These are phyloP conservation scores for Dissostichus mawsoni DNA, from an alignment of 2,113 vertebrate genomes.

Conservation along the genomic window DNA sequence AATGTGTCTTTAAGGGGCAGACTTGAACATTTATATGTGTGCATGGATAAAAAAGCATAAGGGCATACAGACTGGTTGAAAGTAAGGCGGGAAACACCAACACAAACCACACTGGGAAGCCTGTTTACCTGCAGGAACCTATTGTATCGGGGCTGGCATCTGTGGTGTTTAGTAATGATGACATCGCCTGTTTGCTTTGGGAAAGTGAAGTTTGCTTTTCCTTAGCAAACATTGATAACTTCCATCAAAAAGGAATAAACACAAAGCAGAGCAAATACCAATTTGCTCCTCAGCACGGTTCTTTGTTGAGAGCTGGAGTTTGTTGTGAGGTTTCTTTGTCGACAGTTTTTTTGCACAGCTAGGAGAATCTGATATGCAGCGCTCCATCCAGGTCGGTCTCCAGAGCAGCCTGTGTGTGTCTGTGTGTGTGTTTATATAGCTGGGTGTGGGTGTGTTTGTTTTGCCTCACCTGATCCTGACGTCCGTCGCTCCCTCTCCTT, in stretches of 20 bases:
- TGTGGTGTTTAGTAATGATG: slow-evolving; percentile 38
- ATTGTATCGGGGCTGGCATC: slow-evolving; percentile 32
- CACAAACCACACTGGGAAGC: slow-evolving; percentile 52
- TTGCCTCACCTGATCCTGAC: slow-evolving; percentile 86
- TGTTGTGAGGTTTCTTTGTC: slow-evolving; percentile 1
- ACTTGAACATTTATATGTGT: slow-evolving; percentile 76
- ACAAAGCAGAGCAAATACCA: slow-evolving; percentile 36
- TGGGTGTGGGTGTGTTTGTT: slow-evolving; percentile 56
- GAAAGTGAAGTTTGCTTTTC: slow-evolving; percentile 23
- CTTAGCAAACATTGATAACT: slow-evolving; percentile 37
- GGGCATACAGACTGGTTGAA: slow-evolving; percentile 58
- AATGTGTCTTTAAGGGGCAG: slow-evolving; percentile 61
- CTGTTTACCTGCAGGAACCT: slow-evolving; percentile 32
- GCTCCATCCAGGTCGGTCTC: slow-evolving; percentile 18
- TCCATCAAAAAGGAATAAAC: slow-evolving; percentile 1
- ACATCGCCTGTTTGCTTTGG: slow-evolving; percentile 53
- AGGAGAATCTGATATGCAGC: slow-evolving; percentile 13
- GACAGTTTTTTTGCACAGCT: slow-evolving; percentile 28
- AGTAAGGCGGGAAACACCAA: slow-evolving; percentile 52
- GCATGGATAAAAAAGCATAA: slow-evolving; percentile 69
- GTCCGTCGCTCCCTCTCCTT: slow-evolving; percentile 94
- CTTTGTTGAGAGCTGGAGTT: slow-evolving; percentile 20
- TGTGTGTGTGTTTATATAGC: slow-evolving; percentile 32
- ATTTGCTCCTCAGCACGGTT: not conserved
- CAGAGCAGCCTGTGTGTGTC: slow-evolving; percentile 16